These are phyloP conservation scores for Heliothis peltigera DNA, from an alignment of 2,888 invertebrate genomes.

Conservation along the genomic window DNA sequence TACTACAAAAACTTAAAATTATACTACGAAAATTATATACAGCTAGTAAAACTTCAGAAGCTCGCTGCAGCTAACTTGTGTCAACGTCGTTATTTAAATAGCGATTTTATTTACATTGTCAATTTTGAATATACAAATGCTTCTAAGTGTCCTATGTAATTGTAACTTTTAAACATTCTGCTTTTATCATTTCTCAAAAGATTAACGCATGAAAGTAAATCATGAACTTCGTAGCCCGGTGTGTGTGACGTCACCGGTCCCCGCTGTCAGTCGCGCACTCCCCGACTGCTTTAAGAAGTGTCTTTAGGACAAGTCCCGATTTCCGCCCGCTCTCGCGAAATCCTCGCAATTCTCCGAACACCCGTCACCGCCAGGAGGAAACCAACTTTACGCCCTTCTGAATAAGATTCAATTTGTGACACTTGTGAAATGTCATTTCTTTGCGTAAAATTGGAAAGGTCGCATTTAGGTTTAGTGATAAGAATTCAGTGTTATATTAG, in stretches of 20 bases:
- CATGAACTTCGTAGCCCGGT: too few species aligned
- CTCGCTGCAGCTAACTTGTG: too few species aligned
- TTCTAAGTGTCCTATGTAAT: too few species aligned
- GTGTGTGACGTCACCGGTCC: conserved; percentile 3
- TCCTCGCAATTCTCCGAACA: conserved; percentile 58
- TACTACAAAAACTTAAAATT: too few species aligned
- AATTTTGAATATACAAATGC: too few species aligned
- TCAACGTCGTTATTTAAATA: too few species aligned
- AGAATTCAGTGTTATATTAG: conserved; percentile 61
- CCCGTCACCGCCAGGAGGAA: conserved; percentile 7
- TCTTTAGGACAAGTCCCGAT: conserved; percentile 74
- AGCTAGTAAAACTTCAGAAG: too few species aligned
- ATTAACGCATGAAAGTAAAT: too few species aligned
- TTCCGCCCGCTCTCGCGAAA: conserved; percentile 73
- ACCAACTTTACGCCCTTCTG: conserved; percentile 8
- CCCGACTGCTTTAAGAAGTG: conserved; percentile 60
- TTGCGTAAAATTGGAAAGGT: conserved; percentile 68
- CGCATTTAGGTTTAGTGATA: conserved; percentile 71
- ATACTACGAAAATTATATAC: too few species aligned
- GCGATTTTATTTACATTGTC: too few species aligned
- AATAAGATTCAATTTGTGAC: conserved; percentile 23
- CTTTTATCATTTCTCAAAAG: too few species aligned
- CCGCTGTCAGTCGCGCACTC: conserved; percentile 39
- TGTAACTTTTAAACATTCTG: too few species aligned
- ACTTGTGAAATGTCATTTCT: conserved; percentile 52